Evolutionary conservation across 2,113 vertebrate species (phyloP).

Genomic region (Morone saxatilis): DNA sequence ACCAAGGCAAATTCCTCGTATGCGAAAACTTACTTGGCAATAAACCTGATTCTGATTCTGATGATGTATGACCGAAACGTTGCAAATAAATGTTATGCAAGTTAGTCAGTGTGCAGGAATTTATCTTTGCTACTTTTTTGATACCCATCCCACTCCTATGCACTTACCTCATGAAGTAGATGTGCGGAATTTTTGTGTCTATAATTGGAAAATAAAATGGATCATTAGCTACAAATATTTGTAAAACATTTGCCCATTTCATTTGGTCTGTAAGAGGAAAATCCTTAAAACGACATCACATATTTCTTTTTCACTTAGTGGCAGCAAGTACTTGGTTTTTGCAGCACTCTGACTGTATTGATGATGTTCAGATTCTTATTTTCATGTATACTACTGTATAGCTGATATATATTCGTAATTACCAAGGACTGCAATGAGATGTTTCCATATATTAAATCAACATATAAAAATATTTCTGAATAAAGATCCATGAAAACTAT

Average conservation of each 20-base stretch:
- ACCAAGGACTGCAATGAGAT: not conserved
- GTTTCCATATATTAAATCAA: not conserved
- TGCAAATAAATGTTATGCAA: too few relatives aligned
- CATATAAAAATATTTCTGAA: not conserved
- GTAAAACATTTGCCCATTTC: not conserved
- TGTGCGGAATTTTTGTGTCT: not conserved
- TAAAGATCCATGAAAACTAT: constrained; percentile 30
- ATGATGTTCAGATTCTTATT: not conserved
- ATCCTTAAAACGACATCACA: too few relatives aligned
- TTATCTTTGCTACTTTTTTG: too few relatives aligned
- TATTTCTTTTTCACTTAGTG: too few relatives aligned
- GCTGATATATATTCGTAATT: not conserved
- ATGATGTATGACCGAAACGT: too few relatives aligned
- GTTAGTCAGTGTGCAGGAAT: too few relatives aligned
- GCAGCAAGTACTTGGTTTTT: not conserved
- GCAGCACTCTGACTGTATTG: not conserved
- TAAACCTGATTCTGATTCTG: too few relatives aligned
- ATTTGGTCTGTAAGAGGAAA: not conserved
- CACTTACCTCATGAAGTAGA: too few relatives aligned
- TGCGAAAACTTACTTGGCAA: too few relatives aligned
- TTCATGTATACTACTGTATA: not conserved
- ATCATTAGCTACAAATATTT: not conserved
- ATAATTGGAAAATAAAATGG: not conserved
- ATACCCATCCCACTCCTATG: too few relatives aligned
- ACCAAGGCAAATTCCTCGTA: too few relatives aligned